Base-by-base conservation (phyloP, 2,797 vertebrate genomes). In the Astyanax mexicanus region DNA sequence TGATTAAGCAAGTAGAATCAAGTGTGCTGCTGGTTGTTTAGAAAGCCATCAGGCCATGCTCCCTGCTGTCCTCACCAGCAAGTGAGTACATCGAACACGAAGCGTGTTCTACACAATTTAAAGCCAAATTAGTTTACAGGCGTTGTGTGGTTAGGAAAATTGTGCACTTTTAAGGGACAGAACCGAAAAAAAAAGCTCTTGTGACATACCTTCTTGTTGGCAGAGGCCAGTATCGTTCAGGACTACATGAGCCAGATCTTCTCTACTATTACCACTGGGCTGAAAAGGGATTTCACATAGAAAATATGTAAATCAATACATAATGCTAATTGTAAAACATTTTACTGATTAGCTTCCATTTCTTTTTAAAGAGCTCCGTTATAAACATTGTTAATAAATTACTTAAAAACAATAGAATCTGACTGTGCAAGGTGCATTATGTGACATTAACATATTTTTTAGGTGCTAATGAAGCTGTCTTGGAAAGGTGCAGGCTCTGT, bases 241-340 rank as follows among this genome's bases (percentile, higher is more conserved):
- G n/a, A n/a, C n/a, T n/a, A n/a, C n/a, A n/a, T n/a, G n/a, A n/a
- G n/a, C n/a, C n/a, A n/a, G n/a, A n/a, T n/a, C n/a, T n/a, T n/a
- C n/a, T n/a, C n/a, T n/a, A n/a, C n/a, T n/a, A n/a, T n/a, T 49
- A 69, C 69, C 68, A 72, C 61, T 27, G 67, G 80, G 27, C 23
- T 80, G 1, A 75, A 79, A 69, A 74, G 79, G 77, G 77, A 49
- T 15, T 71, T 72, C 51, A 71, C 72, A 21, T 75, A 75, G 61
- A 74, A 72, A 35, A 64, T 71, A n/a, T 4, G 49, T 51, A 51
- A 44, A 62, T 61, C 38, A 21, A 61, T 69, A 60, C 23, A 19
- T 35, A n/a, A 49, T 64, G 19, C 25, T 6, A 32, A 8, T 29
- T 13, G 19, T 11, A 19, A 25, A 2, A 37, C 40, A 0, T n/a